A percentile compares a stretch with the other conserved stretches of the same genome.
These are phyloP conservation scores for Hesperia comma DNA, from an alignment of 2,888 invertebrate genomes.

Conservation along the genomic window DNA sequence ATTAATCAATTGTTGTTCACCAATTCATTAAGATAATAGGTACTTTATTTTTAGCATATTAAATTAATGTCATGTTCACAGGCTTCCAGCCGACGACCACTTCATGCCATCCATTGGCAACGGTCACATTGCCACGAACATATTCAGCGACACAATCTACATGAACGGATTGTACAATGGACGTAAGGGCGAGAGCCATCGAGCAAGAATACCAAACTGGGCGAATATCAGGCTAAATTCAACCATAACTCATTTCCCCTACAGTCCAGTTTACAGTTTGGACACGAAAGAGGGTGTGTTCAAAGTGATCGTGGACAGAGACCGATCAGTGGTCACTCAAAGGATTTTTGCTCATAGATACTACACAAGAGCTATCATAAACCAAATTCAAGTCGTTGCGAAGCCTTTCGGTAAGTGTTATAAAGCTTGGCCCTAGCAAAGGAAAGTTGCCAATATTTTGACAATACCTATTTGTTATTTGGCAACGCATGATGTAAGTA, in stretches of 20 bases:
- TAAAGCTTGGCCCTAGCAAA: too few relatives aligned
- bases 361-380: slow-evolving; percentile 77
- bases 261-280: slow-evolving; percentile 71
- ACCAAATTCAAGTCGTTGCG: slow-evolving; percentile 75
- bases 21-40: too few relatives aligned
- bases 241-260: slow-evolving; percentile 65
- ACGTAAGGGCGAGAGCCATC: slow-evolving; percentile 78
- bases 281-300: slow-evolving; percentile 77
- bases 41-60: too few relatives aligned
- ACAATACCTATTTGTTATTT: too few relatives aligned
- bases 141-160: slow-evolving; percentile 84
- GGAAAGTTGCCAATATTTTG: too few relatives aligned
- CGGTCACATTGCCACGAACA: slow-evolving; percentile 84
- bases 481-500: too few relatives aligned
- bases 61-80: slow-evolving; percentile 53
- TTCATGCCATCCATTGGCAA: slow-evolving; percentile 85
- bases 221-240: slow-evolving; percentile 81
- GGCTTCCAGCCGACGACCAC: slow-evolving; percentile 80
- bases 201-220: slow-evolving; percentile 85
- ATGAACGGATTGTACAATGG: slow-evolving; percentile 86
- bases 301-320: slow-evolving; percentile 74
- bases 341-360: slow-evolving; percentile 77
- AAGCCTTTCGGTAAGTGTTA: slow-evolving; percentile 66
- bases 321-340: slow-evolving; percentile 75
- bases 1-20: too few relatives aligned